phyloP scores from a whole-genome alignment of 2,797 vertebrate genomes.

The Cyclopterus lumpus region DNA sequence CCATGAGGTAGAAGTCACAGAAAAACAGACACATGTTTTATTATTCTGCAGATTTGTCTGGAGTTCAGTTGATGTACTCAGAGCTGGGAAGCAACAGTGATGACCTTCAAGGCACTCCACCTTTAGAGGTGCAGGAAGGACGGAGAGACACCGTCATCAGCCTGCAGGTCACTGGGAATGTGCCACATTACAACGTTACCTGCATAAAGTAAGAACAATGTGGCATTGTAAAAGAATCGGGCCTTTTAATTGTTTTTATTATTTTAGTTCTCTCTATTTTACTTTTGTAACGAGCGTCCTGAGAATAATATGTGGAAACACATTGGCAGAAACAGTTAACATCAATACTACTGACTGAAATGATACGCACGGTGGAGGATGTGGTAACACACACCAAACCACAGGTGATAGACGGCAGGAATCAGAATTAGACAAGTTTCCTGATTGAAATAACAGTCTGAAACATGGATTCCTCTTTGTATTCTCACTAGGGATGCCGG shows the following conservation, averaged over 20 bases:
- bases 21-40: constrained; percentile 11
- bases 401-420: constrained; percentile 52
- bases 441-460: constrained; percentile 9
- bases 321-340: not conserved
- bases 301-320: not conserved
- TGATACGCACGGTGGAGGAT: constrained; percentile 53
- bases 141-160: constrained; percentile 49
- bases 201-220: constrained; percentile 79
- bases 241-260: not conserved
- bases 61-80: constrained; percentile 43
- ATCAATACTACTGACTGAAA: constrained; percentile 13
- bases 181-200: constrained; percentile 71
- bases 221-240: not conserved
- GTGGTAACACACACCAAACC: constrained; percentile 65
- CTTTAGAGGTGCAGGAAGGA: constrained; percentile 71
- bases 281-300: not conserved
- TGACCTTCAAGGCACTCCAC: constrained; percentile 17
- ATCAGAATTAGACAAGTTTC: constrained; percentile 39
- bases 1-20: constrained; percentile 7
- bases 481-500: constrained; percentile 59
- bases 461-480: constrained; percentile 4
- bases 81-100: constrained; percentile 15
- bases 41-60: constrained; percentile 73
- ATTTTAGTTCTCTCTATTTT: not conserved
- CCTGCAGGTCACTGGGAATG: constrained; percentile 70